These are phyloP conservation scores for Cyclargus thomasi DNA, from an alignment of 1,140 invertebrate genomes.

Conservation along the genomic window DNA sequence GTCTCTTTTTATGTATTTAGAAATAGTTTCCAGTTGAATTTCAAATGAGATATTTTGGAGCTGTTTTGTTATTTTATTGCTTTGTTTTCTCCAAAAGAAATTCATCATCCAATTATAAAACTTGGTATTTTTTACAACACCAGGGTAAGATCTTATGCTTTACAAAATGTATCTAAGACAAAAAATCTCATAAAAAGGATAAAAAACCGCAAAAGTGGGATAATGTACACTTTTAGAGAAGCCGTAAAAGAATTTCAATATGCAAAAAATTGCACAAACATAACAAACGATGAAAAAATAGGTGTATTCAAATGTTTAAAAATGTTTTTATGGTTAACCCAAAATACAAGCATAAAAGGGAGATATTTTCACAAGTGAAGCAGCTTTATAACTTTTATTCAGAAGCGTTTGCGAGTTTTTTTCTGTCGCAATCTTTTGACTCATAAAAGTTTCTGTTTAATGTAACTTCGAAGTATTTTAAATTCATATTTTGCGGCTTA, in stretches of 20 bases:
- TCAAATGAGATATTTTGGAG: neutral
- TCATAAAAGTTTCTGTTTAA: constrained; percentile 10
- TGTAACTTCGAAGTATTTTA: constrained; percentile 1
- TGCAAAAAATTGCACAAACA: neutral
- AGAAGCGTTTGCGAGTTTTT: neutral
- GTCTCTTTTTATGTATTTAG: constrained; percentile 1
- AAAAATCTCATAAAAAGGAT: too few species aligned
- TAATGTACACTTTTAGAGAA: neutral
- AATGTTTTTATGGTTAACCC: constrained; percentile 1
- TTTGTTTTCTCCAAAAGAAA: neutral
- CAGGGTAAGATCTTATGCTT: too few species aligned
- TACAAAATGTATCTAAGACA: too few species aligned
- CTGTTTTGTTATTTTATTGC: neutral
- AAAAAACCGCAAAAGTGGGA: neutral
- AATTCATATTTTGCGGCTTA: neutral
- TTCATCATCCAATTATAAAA: too few species aligned
- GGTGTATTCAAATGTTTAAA: constrained; percentile 6
- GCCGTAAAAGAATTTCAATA: neutral
- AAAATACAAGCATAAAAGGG: constrained; percentile 7
- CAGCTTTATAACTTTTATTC: constrained; percentile 14
- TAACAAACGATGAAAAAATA: constrained; percentile 2
- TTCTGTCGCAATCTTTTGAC: constrained; percentile 14
- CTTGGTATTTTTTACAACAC: too few species aligned
- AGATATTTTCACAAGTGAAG: constrained; percentile 13
- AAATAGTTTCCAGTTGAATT: constrained; percentile 7